Evolutionary conservation across 2,888 invertebrate species (phyloP).

Genomic region (Blastobasis lacticolella): DNA sequence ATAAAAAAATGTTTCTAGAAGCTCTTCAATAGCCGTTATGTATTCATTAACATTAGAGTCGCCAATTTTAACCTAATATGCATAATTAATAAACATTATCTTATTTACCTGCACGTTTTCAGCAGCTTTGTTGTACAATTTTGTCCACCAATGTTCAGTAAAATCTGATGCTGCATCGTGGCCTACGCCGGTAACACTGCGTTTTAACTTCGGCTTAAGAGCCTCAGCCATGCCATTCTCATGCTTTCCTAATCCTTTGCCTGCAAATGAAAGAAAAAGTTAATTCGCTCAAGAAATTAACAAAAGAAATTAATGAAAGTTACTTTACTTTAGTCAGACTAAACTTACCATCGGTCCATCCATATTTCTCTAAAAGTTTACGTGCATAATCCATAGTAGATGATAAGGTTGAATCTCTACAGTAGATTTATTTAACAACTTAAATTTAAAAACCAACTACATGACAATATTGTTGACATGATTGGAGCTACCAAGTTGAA

Average conservation of each 20-base stretch:
- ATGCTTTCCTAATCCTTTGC: conserved; percentile 87
- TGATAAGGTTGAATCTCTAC: too few species aligned
- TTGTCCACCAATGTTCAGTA: conserved; percentile 90
- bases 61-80: too few species aligned
- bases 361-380: conserved; percentile 82
- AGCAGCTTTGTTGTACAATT: conserved; percentile 83
- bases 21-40: too few species aligned
- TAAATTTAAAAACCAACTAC: too few species aligned
- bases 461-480: too few species aligned
- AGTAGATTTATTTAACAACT: too few species aligned
- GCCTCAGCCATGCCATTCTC: conserved; percentile 85
- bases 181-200: conserved; percentile 85
- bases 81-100: too few species aligned
- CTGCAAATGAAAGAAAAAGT: conserved; percentile 51
- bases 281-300: neutral
- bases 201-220: conserved; percentile 85
- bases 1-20: too few species aligned
- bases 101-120: conserved; percentile 75
- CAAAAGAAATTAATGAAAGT: neutral
- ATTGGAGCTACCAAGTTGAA: too few species aligned
- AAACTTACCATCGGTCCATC: conserved; percentile 76
- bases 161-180: conserved; percentile 83
- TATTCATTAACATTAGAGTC: too few species aligned
- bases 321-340: neutral
- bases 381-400: conserved; percentile 79